Conservation (phyloP, 2,113 vertebrate genomes). For the Tetrax tetrax region DNA sequence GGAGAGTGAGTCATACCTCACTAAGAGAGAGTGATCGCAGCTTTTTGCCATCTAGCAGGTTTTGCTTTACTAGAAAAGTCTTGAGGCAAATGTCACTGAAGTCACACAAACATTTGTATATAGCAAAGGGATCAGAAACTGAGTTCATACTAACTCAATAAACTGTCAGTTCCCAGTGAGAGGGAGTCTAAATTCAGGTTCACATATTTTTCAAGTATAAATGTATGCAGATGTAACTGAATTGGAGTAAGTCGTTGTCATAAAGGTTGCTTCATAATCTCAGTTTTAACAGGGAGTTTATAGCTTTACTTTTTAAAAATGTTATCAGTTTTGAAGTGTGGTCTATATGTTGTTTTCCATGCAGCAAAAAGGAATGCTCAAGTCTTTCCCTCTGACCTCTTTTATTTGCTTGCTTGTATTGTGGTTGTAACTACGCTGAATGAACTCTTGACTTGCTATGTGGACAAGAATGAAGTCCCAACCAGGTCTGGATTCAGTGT, state of each 20-base stretch:
- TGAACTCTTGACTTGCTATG: background rate
- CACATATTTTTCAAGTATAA: background rate
- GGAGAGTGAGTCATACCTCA: background rate
- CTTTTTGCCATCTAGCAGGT: background rate
- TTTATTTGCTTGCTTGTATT: background rate
- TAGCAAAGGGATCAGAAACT: background rate
- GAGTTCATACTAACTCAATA: background rate
- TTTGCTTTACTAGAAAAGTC: background rate
- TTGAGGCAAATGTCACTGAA: background rate
- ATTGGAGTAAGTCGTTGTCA: background rate
- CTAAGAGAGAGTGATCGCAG: background rate
- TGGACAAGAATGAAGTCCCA: background rate
- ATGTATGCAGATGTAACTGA: background rate
- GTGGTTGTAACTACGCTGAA: background rate
- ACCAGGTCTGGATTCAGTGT: background rate
- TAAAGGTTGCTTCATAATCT: background rate
- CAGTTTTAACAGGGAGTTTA: background rate
- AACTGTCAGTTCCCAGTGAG: background rate
- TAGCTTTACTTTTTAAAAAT: background rate
- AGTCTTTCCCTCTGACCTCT: background rate
- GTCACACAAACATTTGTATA: fast-evolving
- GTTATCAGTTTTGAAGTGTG: background rate
- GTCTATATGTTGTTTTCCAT: background rate
- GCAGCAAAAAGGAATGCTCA: background rate
- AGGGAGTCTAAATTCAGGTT: background rate